phyloP scores from a whole-genome alignment of 2,888 invertebrate species.

The Melanostoma mellinum region DNA sequence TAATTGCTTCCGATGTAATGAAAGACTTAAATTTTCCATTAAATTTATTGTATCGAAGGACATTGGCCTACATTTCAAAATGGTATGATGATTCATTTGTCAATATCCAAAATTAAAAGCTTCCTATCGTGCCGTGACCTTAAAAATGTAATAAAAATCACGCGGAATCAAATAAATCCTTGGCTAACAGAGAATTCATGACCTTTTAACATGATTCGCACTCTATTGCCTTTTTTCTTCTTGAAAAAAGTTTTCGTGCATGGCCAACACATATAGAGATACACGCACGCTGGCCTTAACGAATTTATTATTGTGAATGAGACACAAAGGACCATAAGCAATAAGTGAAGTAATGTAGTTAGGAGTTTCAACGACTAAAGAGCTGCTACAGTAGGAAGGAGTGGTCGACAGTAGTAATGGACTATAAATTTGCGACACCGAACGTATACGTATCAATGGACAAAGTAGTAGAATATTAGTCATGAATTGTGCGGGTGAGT shows the following conservation, averaged over 20 bases:
- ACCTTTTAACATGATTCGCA: slow-evolving; percentile 55
- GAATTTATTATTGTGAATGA: slow-evolving; percentile 19
- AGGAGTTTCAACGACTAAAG: not conserved
- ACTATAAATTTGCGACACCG: slow-evolving; percentile 62
- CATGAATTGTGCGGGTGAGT: slow-evolving; percentile 43
- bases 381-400: no score
- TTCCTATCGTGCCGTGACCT: slow-evolving; percentile 18
- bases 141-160: slow-evolving; percentile 57
- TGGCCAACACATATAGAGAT: not conserved
- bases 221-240: slow-evolving; percentile 16
- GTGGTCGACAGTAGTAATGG: slow-evolving; percentile 36
- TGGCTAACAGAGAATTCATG: slow-evolving; percentile 42
- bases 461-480: slow-evolving; percentile 60
- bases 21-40: slow-evolving; percentile 12
- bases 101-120: not conserved
- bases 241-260: slow-evolving; percentile 5
- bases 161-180: slow-evolving; percentile 59
- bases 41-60: not conserved
- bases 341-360: slow-evolving; percentile 11
- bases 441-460: slow-evolving; percentile 60
- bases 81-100: slow-evolving; percentile 11
- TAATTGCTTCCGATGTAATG: slow-evolving; percentile 20
- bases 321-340: slow-evolving; percentile 1
- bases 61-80: slow-evolving; percentile 18
- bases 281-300: not conserved